Conservation (phyloP, 2,888 invertebrate species). For the Strigamia crassipes region DNA sequence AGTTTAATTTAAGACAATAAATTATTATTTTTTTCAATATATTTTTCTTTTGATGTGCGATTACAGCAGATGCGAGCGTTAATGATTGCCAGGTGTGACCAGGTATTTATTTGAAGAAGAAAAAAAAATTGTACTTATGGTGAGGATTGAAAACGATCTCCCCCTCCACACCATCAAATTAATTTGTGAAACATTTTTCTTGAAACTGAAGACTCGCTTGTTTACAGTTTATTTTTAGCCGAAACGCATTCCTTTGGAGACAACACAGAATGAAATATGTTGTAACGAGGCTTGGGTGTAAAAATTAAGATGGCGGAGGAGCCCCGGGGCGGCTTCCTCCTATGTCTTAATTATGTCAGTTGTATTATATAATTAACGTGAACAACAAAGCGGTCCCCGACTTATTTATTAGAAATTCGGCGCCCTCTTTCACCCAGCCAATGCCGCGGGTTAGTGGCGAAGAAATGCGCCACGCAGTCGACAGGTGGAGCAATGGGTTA, state of each 20-base stretch:
- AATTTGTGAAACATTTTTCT: conserved; percentile 8
- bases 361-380: conserved; percentile 35
- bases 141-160: neutral
- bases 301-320: conserved; percentile 28
- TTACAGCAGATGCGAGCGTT: conserved; percentile 11
- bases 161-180: neutral
- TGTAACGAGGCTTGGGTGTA: conserved; percentile 8
- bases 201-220: neutral
- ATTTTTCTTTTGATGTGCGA: neutral
- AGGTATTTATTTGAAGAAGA: neutral
- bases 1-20: conserved; percentile 1
- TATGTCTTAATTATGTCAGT: conserved; percentile 42
- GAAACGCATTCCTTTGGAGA: neutral
- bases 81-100: conserved; percentile 29
- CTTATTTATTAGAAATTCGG: conserved; percentile 37
- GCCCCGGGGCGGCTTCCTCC: neutral
- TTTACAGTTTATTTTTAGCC: conserved; percentile 5
- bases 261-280: neutral
- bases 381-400: conserved; percentile 37
- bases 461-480: neutral
- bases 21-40: neutral
- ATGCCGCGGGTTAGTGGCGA: neutral
- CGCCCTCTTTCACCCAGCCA: conserved; percentile 31
- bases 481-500: conserved; percentile 6
- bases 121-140: neutral